Base-by-base conservation (phyloP, 2,888 invertebrate species). In the Plebejus anna region DNA sequence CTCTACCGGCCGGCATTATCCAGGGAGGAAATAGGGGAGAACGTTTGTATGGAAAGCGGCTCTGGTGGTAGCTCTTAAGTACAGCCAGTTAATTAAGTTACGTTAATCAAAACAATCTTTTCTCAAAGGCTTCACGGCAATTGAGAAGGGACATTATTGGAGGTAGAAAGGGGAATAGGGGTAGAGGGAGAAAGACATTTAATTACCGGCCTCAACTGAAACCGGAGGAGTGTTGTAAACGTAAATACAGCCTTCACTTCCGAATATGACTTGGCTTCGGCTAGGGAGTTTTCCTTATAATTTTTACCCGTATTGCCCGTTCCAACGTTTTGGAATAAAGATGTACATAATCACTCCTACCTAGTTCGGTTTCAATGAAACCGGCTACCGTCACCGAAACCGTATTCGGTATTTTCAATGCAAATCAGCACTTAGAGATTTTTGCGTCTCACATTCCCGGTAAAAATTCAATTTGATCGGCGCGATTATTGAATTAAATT, bases 401-500 rank as follows among this genome's bases (percentile, higher is more conserved):
- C 51, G n/a, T n/a, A n/a, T 22, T 22, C 22, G 22, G 51, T 51
- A 51, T 51, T 51, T 13, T 51, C 51, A 51, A 51, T 51, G 11
- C 51, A 51, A 13, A 51, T 51, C 13, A 66, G 32, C 32, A 13
- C 66, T 61, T 28, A 4, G 32, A 66, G 66, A 66, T 66, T 66
- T 66, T 66, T 66, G 66, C 66, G 11, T 13, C 66, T 28, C 66
- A 66, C 66, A 66, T 66, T 66, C 32, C 32, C 13, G 51, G 51
- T 5, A 5, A 13, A 66, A 66, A 66, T 66, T 66, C 66, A 66
- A 66, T 66, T 66, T 66, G 32, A 66, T 66, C 66, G 66, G 13
- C 66, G 66, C 32, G 66, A 66, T 66, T 66, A 66, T 66, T 66
- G 66, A 66, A 66, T 66, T 32, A 66, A 66, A 66, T 13, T 13